These are phyloP conservation scores for Hypercompe scribonia DNA, from an alignment of 2,888 invertebrate genomes.

Conservation along the genomic window DNA sequence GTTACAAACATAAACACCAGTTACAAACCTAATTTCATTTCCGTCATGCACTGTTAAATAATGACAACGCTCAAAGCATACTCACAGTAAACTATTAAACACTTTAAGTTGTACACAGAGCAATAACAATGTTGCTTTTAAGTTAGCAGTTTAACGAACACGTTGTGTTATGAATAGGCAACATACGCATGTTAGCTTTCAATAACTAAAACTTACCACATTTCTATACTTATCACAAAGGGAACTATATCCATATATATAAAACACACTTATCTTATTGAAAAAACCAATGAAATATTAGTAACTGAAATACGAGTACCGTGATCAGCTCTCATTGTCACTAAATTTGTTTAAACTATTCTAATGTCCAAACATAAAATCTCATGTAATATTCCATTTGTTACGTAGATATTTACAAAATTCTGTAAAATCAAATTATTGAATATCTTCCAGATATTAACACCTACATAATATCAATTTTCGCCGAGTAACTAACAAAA, in stretches of 20 bases:
- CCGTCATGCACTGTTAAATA: background rate
- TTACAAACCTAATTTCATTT: background rate
- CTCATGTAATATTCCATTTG: background rate
- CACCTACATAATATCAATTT: slow-evolving; percentile 22
- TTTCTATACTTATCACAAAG: too few species aligned
- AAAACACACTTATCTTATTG: too few species aligned
- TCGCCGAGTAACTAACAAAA: slow-evolving; percentile 33
- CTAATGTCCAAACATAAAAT: too few species aligned
- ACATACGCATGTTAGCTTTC: background rate
- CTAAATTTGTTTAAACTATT: too few species aligned
- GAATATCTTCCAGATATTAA: slow-evolving; percentile 9
- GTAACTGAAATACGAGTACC: too few species aligned
- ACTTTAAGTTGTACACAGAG: slow-evolving; percentile 29
- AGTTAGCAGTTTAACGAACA: background rate
- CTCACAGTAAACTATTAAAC: background rate
- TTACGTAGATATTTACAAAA: background rate
- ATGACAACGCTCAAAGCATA: background rate
- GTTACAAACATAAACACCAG: background rate
- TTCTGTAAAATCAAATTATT: background rate
- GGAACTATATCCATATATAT: too few species aligned
- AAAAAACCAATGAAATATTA: too few species aligned
- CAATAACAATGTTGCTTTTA: slow-evolving; percentile 39
- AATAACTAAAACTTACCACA: background rate
- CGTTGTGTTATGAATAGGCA: background rate
- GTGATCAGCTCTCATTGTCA: too few species aligned